phyloP scores from a whole-genome alignment of 1,140 invertebrate genomes.

The Drosophila gunungcola region DNA sequence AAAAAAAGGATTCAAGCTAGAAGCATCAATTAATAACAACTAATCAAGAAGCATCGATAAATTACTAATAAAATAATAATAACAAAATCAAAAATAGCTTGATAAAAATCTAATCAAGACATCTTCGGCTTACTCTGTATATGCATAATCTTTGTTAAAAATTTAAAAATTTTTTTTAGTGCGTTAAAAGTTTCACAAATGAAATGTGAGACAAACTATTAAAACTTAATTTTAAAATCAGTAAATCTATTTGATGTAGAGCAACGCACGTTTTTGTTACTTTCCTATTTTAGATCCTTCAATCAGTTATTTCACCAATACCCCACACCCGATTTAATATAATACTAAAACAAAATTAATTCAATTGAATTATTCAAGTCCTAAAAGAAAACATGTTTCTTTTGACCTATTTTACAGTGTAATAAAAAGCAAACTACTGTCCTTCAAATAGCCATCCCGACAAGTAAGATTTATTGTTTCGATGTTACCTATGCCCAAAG shows the following conservation, averaged over 20 bases:
- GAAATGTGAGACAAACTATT: background rate
- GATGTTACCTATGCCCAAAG: constrained; percentile 16
- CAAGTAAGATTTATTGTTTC: constrained; percentile 67
- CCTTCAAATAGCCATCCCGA: constrained; percentile 34
- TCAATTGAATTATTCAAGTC: background rate
- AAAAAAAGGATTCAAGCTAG: background rate
- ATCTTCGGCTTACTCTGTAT: background rate
- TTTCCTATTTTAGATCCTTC: background rate
- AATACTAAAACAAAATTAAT: background rate
- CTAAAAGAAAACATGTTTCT: constrained; percentile 45
- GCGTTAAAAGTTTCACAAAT: background rate
- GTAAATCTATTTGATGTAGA: background rate
- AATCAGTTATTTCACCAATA: background rate
- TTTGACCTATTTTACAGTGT: constrained; percentile 66
- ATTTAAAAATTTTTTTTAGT: background rate
- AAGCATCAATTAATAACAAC: background rate
- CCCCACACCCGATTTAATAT: background rate
- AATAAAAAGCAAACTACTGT: constrained; percentile 51
- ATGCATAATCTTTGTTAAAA: constrained; percentile 1
- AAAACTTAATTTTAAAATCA: background rate
- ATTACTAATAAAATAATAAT: too few relatives aligned
- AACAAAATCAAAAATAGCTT: background rate
- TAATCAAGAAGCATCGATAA: background rate
- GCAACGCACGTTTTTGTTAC: background rate
- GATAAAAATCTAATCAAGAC: background rate